Conservation (phyloP, 2,113 vertebrate species). For the Pongo abelii region DNA sequence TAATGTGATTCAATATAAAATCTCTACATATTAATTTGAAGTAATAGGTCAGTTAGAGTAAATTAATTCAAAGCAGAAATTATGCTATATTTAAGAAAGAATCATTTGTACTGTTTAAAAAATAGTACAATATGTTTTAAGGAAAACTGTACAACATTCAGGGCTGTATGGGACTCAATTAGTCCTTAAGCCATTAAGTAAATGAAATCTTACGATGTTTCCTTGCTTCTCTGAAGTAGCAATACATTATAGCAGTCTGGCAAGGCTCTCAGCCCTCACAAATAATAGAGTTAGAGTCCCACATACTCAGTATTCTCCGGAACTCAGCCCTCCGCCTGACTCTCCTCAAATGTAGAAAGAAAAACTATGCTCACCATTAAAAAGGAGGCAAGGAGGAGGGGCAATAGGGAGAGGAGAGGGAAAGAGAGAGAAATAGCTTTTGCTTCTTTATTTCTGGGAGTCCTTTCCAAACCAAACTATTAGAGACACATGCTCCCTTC, state of each 20-base stretch:
- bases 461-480: not conserved
- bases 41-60: not conserved
- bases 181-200: constrained; percentile 80
- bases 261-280: constrained; percentile 71
- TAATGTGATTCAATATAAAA: not conserved
- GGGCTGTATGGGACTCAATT: constrained; percentile 70
- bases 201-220: constrained; percentile 79
- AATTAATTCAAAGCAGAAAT: constrained; percentile 32
- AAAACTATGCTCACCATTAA: not conserved
- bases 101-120: constrained; percentile 20
- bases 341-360: constrained; percentile 56
- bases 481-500: not conserved
- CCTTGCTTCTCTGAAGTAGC: constrained; percentile 74
- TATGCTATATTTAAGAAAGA: not conserved
- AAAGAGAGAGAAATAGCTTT: not conserved
- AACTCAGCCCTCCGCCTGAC: not conserved
- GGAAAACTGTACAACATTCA: constrained; percentile 63
- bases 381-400: rapidly evolving
- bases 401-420: rapidly evolving
- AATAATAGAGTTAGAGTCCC: constrained; percentile 74
- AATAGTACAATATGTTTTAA: constrained; percentile 31
- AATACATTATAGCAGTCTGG: constrained; percentile 73
- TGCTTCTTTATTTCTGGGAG: constrained; percentile 43
- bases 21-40: not conserved
- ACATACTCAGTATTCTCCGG: constrained; percentile 56